These are phyloP conservation scores for Pseudeuparius sepicola DNA, from an alignment of 2,888 invertebrate species.

Conservation along the genomic window DNA sequence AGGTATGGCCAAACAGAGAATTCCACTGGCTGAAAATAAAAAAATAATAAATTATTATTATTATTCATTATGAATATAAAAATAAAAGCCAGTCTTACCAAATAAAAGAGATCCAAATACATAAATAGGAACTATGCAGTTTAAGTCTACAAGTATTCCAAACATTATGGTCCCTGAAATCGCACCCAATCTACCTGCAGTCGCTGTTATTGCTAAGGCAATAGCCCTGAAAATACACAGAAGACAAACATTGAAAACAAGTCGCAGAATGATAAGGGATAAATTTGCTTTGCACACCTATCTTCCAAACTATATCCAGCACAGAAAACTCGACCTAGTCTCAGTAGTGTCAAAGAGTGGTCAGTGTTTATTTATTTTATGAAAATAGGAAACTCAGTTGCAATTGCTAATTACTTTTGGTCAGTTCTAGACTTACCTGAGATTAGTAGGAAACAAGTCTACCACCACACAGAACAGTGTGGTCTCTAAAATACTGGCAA, in stretches of 20 bases:
- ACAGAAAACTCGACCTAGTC: no score
- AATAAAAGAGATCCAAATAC: slow-evolving; percentile 48
- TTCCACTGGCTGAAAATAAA: slow-evolving; percentile 45
- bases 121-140: slow-evolving; percentile 49
- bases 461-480: slow-evolving; percentile 52
- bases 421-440: slow-evolving; percentile 30
- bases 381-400: no score
- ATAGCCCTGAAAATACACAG: slow-evolving; percentile 40
- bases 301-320: no score
- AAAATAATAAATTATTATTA: slow-evolving; percentile 8
- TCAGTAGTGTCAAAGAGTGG: no score
- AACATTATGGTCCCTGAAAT: slow-evolving; percentile 51
- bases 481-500: slow-evolving; percentile 51
- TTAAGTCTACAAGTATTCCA: slow-evolving; percentile 46
- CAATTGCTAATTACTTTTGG: no score
- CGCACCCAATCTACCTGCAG: slow-evolving; percentile 48
- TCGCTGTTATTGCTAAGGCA: slow-evolving; percentile 50
- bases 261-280: no score
- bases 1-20: slow-evolving; percentile 46
- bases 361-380: no score
- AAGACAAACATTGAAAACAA: no score
- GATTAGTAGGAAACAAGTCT: slow-evolving; percentile 42
- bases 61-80: background rate
- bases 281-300: no score
- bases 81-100: slow-evolving; percentile 37